Evolutionary conservation across 2,888 invertebrate species (phyloP), one percentile per base, ranked within the genome.

Genomic region (Amiota communis): DNA sequence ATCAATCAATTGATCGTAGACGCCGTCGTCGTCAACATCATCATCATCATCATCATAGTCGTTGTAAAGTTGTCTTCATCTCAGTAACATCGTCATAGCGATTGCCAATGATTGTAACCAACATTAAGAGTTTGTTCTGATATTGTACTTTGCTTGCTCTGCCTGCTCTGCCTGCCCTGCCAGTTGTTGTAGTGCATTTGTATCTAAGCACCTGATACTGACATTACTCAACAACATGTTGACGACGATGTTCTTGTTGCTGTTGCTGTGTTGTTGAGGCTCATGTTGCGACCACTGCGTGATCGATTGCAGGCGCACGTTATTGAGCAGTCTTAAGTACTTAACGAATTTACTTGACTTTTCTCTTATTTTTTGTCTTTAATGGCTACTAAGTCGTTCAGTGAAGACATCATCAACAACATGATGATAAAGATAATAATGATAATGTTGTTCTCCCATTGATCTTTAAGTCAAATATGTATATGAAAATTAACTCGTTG

Each of bases 1-100:
- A 85, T 85, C 85, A 85, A 85, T 85, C 85, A 85, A 81, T 78
- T 79, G 70, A 70, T 74, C 72, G 67, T 68, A n/a, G 63, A 36
- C 36, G 63, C 61, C 20, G 59, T 20, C 46, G 23, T 71, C 69
- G 68, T 61, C 68, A 64, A 68, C 56, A 48, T 64, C 61, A 23
- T 23, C 23, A 6, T 36, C 36, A 36, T 6, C 36, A 36, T 36
- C 36, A 36, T 36, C 36, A 36, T 36, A 0, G 8, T 36, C 36
- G 36, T 36, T 36, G 36, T 36, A 36, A 6, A 36, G 36, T 36
- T 36, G 2, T 36, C 36, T 36, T 36, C 36, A 6, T 36, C 36
- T 6, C 36, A 36, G 36, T 36, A 36, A 36, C 36, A 36, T 36
- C 3, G 36, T 6, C 6, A 6, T 36, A 36, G 6, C 36, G 8